Percentiles rank a stretch among this genome's conserved stretches.
These are phyloP conservation scores for Pocota personata DNA, from an alignment of 2,888 invertebrate genomes.

Conservation along the genomic window DNA sequence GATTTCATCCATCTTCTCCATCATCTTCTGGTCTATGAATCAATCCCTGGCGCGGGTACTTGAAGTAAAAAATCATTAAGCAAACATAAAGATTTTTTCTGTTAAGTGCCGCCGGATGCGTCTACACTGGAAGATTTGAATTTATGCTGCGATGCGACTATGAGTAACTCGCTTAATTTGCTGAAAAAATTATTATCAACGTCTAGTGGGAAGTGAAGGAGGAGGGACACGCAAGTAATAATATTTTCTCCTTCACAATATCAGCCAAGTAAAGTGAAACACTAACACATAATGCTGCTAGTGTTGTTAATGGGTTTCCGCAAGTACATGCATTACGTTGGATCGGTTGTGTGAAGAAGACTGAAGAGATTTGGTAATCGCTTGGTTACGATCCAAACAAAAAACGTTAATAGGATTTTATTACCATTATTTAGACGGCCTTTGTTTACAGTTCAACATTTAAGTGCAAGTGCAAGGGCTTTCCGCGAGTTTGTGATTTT, in stretches of 20 bases:
- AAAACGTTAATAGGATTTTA: constrained; percentile 29
- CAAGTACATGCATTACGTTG: constrained; percentile 40
- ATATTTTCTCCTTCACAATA: constrained; percentile 55
- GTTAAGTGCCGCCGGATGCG: constrained; percentile 28
- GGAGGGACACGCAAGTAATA: constrained; percentile 20
- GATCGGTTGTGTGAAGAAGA: constrained; percentile 27
- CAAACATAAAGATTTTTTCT: constrained; percentile 49
- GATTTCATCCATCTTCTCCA: constrained; percentile 44
- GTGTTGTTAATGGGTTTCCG: constrained; percentile 64
- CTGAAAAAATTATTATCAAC: constrained; percentile 18
- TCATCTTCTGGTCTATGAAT: constrained; percentile 33
- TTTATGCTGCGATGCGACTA: constrained; percentile 38
- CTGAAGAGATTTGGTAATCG: constrained; percentile 37
- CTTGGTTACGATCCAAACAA: constrained; percentile 32
- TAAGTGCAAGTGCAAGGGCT: constrained; percentile 26
- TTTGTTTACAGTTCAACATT: not conserved
- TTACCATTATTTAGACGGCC: constrained; percentile 23
- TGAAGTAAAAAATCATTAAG: constrained; percentile 48
- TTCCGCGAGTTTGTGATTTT: not conserved
- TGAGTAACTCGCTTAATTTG: constrained; percentile 51
- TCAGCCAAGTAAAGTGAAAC: constrained; percentile 35
- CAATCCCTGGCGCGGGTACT: constrained; percentile 36
- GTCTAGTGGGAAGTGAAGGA: constrained; percentile 20
- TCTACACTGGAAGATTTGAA: not conserved
- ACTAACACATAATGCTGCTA: constrained; percentile 59